Conservation (phyloP, 2,113 vertebrate species). For the Hyla sarda region DNA sequence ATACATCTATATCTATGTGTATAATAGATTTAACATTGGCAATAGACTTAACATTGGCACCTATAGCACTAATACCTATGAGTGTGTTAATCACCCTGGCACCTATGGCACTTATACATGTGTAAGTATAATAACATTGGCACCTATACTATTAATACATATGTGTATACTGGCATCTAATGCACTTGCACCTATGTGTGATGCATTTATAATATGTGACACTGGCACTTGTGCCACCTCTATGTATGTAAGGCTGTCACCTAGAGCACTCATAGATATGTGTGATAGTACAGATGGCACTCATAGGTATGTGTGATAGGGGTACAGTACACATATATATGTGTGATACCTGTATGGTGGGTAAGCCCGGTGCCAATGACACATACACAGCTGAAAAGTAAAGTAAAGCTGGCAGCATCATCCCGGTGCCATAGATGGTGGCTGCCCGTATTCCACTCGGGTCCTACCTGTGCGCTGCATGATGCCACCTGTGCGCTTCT, state of each 20-base stretch:
- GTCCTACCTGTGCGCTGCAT: constrained; percentile 57
- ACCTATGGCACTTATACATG: not conserved
- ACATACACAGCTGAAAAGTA: not conserved
- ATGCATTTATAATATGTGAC: not conserved
- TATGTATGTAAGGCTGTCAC: not conserved
- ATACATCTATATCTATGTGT: too few relatives aligned
- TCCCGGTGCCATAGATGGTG: not conserved
- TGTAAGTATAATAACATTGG: not conserved
- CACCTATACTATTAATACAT: not conserved
- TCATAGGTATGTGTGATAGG: not conserved
- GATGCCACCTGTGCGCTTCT: constrained; percentile 48
- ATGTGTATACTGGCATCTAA: not conserved
- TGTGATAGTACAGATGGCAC: not conserved
- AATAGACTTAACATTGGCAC: not conserved
- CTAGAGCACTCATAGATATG: not conserved
- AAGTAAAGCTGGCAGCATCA: not conserved
- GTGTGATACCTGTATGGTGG: not conserved
- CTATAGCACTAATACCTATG: not conserved
- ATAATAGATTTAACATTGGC: too few relatives aligned
- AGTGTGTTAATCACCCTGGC: not conserved
- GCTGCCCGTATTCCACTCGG: not conserved
- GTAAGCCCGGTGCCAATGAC: not conserved
- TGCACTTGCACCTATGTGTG: not conserved
- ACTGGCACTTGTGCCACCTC: not conserved
- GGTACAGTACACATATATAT: not conserved